Base-by-base conservation (phyloP, 2,797 vertebrate species). In the Lepilemur ruficaudatus region DNA sequence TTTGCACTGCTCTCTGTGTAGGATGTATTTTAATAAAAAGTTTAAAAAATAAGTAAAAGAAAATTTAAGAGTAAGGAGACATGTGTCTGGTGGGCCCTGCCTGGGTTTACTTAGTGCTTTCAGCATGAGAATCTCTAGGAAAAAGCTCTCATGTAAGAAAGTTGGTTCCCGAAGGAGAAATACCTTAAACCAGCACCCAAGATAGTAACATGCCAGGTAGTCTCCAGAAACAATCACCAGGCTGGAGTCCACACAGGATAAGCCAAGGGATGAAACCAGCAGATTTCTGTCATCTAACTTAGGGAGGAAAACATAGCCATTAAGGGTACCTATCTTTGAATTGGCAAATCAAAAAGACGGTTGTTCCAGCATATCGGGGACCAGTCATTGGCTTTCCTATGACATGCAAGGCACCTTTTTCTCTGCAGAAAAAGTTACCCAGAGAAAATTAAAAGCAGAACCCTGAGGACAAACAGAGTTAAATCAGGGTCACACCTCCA, bases 381-480 rank as follows among this genome's bases (percentile, higher is more conserved):
- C 35, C 25, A 76, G n/a, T 41, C 28, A 46, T 14, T 61, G 70
- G n/a, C 78, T 86, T 78, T 91, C 35, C 86, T 63, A 20, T 93
- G 61, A 92, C 9, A 76, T 2, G 2, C 38, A 46, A 32, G 35
- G 28, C 52, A 69, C 17, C 11, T 55, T 84, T 65, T 78, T 69
- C 28, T 90, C 67, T 83, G 12, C 78, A 76, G 20, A 65, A 80
- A 79, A 96, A 57, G 75, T 80, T 75, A 57, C 30, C 32, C 25
- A 80, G 96, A 80, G 32, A 86, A 79, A 81, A 41, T 50, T 70
- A 81, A 88, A 79, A 72, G 61, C 65, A 83, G 69, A 82, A 61
- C 22, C 46, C 32, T 82, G 91, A 69, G 18, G 52, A 28, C 25
- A 69, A 23, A 55, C 55, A 48, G 17, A 22, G 14, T 41, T 59